Base-by-base conservation (phyloP, 1,140 invertebrate species). In the Brachionus rotundiformis region DNA sequence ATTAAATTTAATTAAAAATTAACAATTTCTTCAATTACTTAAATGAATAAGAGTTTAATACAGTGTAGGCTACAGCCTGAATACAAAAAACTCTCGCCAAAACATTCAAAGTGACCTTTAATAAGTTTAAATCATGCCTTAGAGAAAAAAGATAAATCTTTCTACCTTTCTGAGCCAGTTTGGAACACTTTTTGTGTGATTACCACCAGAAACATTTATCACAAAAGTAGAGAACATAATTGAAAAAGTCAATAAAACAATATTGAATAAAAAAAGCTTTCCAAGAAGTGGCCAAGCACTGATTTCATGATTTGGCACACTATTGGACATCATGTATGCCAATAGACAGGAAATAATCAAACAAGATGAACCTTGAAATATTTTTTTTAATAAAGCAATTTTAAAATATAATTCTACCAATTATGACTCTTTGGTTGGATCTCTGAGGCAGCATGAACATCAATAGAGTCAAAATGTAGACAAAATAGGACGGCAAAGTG, bases 401-500 rank as follows among this genome's bases (percentile, higher is more conserved):
- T 36, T 16, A 33, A 36, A 68, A 68, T 36, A 68, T 1, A 27
- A 61, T 8, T 3, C 19, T 68, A 68, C 63, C 63, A 36, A 79
- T 79, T 5, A 79, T 59, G 11, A 79, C 36, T 27, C 76, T 54
- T 25, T 79, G 76, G 25, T 79, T 79, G 16, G 76, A 79, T 41
- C n/a, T 31, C 47, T 79, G 76, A 0, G 76, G 76, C 19, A 79
- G n/a, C 29, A 79, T 79, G 33, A 79, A 79, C 76, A 79, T 79
- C 47, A 79, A 63, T 3, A 79, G 36, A 31, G 76, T 79, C 7
- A 79, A 16, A n/a, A 79, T 27, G 25, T 59, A 79, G n/a, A 79
- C 76, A 36, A 79, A 59, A 41, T 79, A 79, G 11, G 76, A 79
- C 7, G 76, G 76, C 27, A 79, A 63, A 31, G 47, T 79, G 25